These are phyloP conservation scores for Danio jaintianensis DNA, from an alignment of 2,797 vertebrate species.

Conservation along the genomic window DNA sequence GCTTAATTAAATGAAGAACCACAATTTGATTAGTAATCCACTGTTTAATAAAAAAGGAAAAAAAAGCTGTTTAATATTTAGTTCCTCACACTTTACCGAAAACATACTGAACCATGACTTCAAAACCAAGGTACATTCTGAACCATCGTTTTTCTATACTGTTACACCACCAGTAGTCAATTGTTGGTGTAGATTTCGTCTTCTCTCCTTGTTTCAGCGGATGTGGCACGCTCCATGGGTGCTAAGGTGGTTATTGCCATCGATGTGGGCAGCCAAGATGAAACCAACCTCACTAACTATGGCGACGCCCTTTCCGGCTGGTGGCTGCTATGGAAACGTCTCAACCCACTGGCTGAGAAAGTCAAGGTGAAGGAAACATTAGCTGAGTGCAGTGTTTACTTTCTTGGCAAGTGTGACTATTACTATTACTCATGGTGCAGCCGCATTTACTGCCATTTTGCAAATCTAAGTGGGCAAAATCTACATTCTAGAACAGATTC, in stretches of 20 bases:
- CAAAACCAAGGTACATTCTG: no score
- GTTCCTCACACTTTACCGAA: no score
- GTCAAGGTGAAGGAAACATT: conserved; percentile 84
- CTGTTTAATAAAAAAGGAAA: no score
- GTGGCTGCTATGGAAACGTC: conserved; percentile 98
- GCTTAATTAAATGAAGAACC: no score
- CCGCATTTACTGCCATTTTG: not conserved
- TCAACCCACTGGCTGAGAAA: conserved; percentile 92
- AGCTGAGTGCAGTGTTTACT: not conserved
- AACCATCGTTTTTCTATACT: no score
- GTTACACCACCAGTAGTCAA: not conserved
- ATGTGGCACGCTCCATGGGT: conserved; percentile 93
- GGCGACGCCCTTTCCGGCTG: conserved; percentile 92
- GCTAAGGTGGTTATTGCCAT: conserved; percentile 96
- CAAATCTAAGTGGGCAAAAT: not conserved
- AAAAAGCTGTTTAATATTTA: no score
- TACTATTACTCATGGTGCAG: not conserved
- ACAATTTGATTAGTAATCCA: no score
- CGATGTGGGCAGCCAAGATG: conserved; percentile 93
- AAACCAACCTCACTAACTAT: conserved; percentile 96
- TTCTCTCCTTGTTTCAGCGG: conserved; percentile 77
- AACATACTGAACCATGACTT: no score
- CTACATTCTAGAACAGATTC: no score
- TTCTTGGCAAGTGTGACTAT: not conserved
- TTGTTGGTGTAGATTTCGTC: conserved; percentile 2